Conservation (phyloP, 2,113 vertebrate genomes). For the Fregata magnificens region DNA sequence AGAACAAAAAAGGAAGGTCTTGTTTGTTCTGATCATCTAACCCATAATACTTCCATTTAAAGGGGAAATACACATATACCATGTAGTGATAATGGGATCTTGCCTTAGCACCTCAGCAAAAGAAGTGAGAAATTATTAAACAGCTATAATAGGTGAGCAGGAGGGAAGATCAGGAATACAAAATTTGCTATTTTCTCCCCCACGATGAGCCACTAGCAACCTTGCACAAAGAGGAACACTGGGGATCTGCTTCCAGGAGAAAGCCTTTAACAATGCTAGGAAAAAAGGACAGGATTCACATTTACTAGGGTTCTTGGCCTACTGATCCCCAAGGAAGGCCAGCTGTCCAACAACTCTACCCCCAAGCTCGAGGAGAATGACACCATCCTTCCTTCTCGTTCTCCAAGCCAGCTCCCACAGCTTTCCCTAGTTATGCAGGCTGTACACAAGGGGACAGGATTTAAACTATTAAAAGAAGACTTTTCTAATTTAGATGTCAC, state of each 20-base stretch:
- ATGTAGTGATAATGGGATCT: not conserved
- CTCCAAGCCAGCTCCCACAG: not conserved
- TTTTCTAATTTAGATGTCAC: not conserved
- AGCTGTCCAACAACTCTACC: not conserved
- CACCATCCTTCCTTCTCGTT: not conserved
- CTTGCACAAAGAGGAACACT: not conserved
- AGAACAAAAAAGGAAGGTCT: not conserved
- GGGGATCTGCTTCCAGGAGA: not conserved
- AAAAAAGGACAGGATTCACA: not conserved
- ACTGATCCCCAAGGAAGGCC: not conserved
- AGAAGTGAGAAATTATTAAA: not conserved
- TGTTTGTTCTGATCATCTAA: slow-evolving; percentile 9
- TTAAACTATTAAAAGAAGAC: not conserved
- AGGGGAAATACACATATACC: not conserved
- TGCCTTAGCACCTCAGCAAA: not conserved
- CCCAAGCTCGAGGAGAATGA: not conserved
- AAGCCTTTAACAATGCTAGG: not conserved
- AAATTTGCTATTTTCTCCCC: not conserved
- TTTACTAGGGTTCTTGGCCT: not conserved
- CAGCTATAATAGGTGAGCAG: not conserved
- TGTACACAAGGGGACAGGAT: not conserved
- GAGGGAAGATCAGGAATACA: not conserved
- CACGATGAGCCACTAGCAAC: not conserved
- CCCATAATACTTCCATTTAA: not conserved
- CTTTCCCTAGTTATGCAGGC: not conserved